Percentiles rank a stretch among this genome's conserved stretches.
phyloP scores from a whole-genome alignment of 2,888 invertebrate genomes.

The Drosophila picticornis region DNA sequence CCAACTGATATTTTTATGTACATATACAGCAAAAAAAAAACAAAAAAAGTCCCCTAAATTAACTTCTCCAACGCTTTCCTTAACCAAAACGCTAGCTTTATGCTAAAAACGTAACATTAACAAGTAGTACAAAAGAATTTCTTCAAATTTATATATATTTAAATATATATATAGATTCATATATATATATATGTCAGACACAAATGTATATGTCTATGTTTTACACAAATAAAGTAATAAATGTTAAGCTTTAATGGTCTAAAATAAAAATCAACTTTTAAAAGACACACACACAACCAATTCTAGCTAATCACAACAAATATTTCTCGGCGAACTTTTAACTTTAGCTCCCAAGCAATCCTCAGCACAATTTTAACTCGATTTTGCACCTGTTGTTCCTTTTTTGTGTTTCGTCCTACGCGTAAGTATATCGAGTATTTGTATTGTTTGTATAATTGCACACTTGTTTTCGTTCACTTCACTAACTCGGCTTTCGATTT shows the following conservation, averaged over 20 bases:
- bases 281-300: constrained; percentile 33
- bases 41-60: constrained; percentile 1
- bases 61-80: constrained; percentile 59
- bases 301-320: constrained; percentile 12
- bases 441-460: constrained; percentile 13
- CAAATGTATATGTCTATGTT: constrained; percentile 65
- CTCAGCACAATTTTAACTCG: constrained; percentile 28
- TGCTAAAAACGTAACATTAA: constrained; percentile 67
- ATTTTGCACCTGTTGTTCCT: constrained; percentile 42
- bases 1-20: constrained; percentile 43
- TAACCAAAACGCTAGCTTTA: constrained; percentile 76
- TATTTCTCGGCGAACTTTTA: constrained; percentile 21
- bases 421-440: constrained; percentile 41
- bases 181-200: constrained; percentile 10
- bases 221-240: constrained; percentile 67
- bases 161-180: constrained; percentile 22
- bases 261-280: constrained; percentile 47
- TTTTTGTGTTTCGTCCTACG: constrained; percentile 47
- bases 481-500: constrained; percentile 36
- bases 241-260: constrained; percentile 74
- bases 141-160: constrained; percentile 33
- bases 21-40: constrained; percentile 48
- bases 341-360: constrained; percentile 16
- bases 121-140: constrained; percentile 74
- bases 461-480: constrained; percentile 2